Percentiles rank a stretch among this genome's conserved stretches.
These are phyloP conservation scores for Xenotilapia caudafasciata DNA, from an alignment of 2,113 vertebrate species.

Conservation along the genomic window DNA sequence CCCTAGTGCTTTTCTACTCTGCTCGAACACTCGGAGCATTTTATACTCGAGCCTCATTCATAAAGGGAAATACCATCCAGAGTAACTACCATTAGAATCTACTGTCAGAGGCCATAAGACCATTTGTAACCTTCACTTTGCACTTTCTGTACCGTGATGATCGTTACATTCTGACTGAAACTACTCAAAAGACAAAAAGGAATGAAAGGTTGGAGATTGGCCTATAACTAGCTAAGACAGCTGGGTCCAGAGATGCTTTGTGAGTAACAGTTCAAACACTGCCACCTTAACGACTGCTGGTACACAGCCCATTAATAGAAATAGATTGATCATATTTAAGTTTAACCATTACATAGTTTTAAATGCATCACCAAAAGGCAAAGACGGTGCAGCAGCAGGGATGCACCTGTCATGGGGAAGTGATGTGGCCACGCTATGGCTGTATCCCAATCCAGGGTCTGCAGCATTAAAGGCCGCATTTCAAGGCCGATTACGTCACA, in stretches of 20 bases:
- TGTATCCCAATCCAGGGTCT: too few relatives aligned
- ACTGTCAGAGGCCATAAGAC: background rate
- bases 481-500: too few relatives aligned
- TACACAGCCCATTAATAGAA: background rate
- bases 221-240: background rate
- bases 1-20: background rate
- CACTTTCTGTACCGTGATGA: background rate
- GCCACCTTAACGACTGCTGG: background rate
- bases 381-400: too few relatives aligned
- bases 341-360: background rate
- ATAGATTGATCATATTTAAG: background rate
- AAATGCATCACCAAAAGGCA: background rate
- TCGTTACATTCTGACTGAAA: background rate
- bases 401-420: too few relatives aligned
- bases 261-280: rapidly evolving
- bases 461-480: too few relatives aligned
- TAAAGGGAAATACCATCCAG: background rate
- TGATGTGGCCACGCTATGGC: too few relatives aligned
- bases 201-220: background rate
- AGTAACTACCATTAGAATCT: background rate
- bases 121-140: background rate
- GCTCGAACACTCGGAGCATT: background rate
- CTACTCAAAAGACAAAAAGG: background rate
- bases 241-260: background rate
- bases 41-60: background rate